phyloP scores from a whole-genome alignment of 2,113 vertebrate genomes.

The Aegotheles bennettii region DNA sequence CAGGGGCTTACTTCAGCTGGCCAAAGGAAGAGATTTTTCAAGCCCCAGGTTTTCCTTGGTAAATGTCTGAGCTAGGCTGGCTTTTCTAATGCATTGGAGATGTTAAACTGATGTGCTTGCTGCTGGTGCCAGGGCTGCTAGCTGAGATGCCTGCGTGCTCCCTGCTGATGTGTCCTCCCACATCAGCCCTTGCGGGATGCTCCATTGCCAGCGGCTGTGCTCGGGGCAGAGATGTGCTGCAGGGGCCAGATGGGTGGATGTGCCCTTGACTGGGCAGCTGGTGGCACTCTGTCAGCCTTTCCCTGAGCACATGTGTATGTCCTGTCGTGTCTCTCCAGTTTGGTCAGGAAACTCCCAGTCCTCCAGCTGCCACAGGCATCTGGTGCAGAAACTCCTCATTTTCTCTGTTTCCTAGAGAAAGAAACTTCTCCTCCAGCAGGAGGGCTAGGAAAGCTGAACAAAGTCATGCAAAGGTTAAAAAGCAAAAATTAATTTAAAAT shows the following conservation, averaged over 20 bases:
- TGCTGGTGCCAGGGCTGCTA: neutral
- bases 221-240: neutral
- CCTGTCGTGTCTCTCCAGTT: neutral
- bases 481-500: neutral
- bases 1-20: neutral
- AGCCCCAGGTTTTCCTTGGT: neutral
- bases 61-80: neutral
- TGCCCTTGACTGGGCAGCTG: neutral
- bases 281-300: neutral
- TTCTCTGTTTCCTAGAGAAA: neutral
- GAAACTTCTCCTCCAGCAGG: neutral
- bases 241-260: neutral
- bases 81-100: neutral
- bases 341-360: neutral
- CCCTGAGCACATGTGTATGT: neutral
- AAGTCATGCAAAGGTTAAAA: neutral
- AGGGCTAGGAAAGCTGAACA: neutral
- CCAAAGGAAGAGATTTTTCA: neutral
- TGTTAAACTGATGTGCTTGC: neutral
- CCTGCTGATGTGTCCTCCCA: fast-evolving
- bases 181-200: neutral
- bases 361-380: neutral
- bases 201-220: fast-evolving
- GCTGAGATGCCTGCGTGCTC: fast-evolving
- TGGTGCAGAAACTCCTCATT: neutral